phyloP scores from a whole-genome alignment of 2,797 vertebrate species.

The Oophaga sylvatica region DNA sequence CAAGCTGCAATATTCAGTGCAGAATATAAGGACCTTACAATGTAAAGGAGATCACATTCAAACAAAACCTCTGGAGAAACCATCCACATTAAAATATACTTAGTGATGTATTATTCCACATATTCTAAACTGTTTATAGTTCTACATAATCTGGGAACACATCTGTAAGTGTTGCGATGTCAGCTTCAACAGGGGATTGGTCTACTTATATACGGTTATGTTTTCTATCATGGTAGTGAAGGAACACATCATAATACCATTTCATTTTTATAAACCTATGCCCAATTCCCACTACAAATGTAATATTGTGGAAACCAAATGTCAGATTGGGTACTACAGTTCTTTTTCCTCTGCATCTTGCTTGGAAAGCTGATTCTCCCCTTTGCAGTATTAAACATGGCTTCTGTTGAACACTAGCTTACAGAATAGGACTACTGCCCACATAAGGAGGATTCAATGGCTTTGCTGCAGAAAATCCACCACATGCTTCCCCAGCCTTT shows the following conservation, averaged over 20 bases:
- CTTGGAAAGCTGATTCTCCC: background rate
- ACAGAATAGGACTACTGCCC: constrained; percentile 44
- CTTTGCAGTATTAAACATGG: constrained; percentile 48
- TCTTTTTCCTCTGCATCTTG: background rate
- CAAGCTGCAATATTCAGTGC: background rate
- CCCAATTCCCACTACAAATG: background rate
- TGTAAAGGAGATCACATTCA: background rate
- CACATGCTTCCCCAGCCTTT: constrained; percentile 6
- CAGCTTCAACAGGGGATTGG: background rate
- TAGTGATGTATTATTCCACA: background rate
- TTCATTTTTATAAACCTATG: background rate
- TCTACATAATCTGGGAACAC: background rate
- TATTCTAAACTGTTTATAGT: background rate
- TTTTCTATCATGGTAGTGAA: background rate
- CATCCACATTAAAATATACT: background rate
- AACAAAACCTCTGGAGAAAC: background rate
- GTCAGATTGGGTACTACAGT: background rate
- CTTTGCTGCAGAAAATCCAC: constrained; percentile 42
- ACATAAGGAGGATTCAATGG: constrained; percentile 43
- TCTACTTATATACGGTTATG: background rate
- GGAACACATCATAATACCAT: background rate
- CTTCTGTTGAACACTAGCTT: constrained; percentile 14
- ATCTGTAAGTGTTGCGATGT: background rate
- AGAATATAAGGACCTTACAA: background rate
- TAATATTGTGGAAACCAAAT: background rate